Percentiles rank a stretch among this genome's conserved stretches.
Evolutionary conservation across 1,140 invertebrate genomes (phyloP).

Genomic region (Nasonia longicornis): DNA sequence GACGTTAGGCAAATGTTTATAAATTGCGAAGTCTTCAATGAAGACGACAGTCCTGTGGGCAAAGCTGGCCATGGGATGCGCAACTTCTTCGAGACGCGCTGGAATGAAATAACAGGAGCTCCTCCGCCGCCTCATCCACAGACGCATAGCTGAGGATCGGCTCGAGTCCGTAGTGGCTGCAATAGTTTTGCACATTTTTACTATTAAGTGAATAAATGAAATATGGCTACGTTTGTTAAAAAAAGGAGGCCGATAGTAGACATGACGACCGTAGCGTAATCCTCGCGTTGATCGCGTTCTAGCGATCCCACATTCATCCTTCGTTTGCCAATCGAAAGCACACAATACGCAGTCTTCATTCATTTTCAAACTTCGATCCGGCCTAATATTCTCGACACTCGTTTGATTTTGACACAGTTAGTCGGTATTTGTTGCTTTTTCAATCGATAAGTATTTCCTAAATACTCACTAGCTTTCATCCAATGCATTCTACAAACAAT

Average conservation of each 20-base stretch:
- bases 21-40: conserved; percentile 98
- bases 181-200: conserved; percentile 69
- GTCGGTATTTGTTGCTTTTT: conserved; percentile 19
- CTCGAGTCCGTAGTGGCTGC: conserved; percentile 67
- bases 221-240: conserved; percentile 23
- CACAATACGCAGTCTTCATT: background rate
- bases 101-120: conserved; percentile 76
- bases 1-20: conserved; percentile 94
- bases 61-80: conserved; percentile 93
- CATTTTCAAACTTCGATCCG: conserved; percentile 20
- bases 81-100: conserved; percentile 90
- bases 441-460: conserved; percentile 32
- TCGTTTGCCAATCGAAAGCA: conserved; percentile 23
- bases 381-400: conserved; percentile 24
- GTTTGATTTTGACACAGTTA: background rate
- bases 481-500: conserved; percentile 10
- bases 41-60: conserved; percentile 96
- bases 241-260: conserved; percentile 21
- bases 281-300: conserved; percentile 55
- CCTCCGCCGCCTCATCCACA: conserved; percentile 60
- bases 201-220: conserved; percentile 55
- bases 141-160: conserved; percentile 68
- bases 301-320: conserved; percentile 47
- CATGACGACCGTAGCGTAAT: conserved; percentile 26
- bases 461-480: conserved; percentile 34